phyloP scores from a whole-genome alignment of 2,113 vertebrate species.

The Solea senegalensis region DNA sequence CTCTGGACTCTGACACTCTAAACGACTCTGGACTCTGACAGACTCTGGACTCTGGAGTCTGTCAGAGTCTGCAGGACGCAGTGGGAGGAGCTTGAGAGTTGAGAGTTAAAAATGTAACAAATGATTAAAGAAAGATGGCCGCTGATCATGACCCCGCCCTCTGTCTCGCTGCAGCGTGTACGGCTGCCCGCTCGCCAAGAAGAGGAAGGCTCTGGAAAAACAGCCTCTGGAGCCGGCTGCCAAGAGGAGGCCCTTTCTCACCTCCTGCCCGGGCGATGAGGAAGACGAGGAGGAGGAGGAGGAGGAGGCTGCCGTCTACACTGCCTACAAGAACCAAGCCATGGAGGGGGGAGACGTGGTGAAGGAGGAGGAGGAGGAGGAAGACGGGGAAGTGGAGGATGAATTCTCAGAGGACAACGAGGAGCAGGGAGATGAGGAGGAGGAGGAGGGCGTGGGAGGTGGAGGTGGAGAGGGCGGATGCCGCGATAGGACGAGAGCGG shows the following conservation, averaged over 20 bases:
- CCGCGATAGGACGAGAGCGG: conserved; percentile 36
- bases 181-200: conserved; percentile 97
- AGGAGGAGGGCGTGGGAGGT: conserved; percentile 61
- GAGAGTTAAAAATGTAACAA: not conserved
- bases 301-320: conserved; percentile 77
- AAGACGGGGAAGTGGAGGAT: conserved; percentile 73
- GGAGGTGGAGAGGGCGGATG: conserved; percentile 46
- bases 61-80: too few species aligned
- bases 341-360: conserved; percentile 70
- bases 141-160: conserved; percentile 29
- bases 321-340: conserved; percentile 85
- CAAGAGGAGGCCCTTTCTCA: conserved; percentile 88
- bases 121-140: conserved; percentile 36
- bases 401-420: conserved; percentile 75
- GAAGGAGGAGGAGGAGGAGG: conserved; percentile 61
- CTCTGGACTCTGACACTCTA: too few species aligned
- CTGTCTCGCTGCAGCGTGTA: conserved; percentile 86
- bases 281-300: conserved; percentile 65
- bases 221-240: conserved; percentile 91
- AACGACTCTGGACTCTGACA: too few species aligned
- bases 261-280: conserved; percentile 73
- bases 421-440: conserved; percentile 68
- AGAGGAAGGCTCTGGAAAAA: conserved; percentile 95
- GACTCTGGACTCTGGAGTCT: too few species aligned
- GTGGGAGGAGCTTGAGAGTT: not conserved